Conservation (phyloP, 2,888 invertebrate genomes). For the Hyposoter didymator region DNA sequence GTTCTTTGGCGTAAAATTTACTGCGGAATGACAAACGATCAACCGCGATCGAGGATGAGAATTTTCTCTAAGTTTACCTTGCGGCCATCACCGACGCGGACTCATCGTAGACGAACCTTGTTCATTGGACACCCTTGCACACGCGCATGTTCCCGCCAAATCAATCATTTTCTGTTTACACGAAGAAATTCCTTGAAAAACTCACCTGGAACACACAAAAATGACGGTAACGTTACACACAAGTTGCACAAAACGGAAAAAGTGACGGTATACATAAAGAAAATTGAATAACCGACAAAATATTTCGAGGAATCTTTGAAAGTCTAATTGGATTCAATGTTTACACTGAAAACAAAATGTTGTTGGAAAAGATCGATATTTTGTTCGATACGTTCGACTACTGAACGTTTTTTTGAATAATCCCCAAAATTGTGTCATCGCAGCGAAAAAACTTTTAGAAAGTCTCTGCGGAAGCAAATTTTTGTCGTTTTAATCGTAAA, state of each 20-base stretch:
- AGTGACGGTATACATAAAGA: not conserved
- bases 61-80: slow-evolving; percentile 44
- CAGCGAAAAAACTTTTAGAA: too few species aligned
- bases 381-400: too few species aligned
- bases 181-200: slow-evolving; percentile 27
- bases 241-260: slow-evolving; percentile 32
- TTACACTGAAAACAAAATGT: too few species aligned
- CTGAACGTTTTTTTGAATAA: too few species aligned
- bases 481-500: too few species aligned
- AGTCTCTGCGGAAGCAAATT: too few species aligned
- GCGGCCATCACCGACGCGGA: slow-evolving; percentile 64
- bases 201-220: slow-evolving; percentile 68
- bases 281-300: not conserved
- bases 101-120: slow-evolving; percentile 62
- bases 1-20: not conserved
- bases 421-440: too few species aligned
- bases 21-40: not conserved
- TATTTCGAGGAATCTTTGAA: too few species aligned
- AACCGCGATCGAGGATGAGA: not conserved
- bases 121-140: slow-evolving; percentile 36
- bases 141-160: not conserved
- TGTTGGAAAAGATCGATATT: too few species aligned
- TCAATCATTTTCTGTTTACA: not conserved
- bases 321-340: too few species aligned
- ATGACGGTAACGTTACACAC: slow-evolving; percentile 61